Evolutionary conservation across 2,888 invertebrate species (phyloP).

Genomic region (Sisyra terminalis): DNA sequence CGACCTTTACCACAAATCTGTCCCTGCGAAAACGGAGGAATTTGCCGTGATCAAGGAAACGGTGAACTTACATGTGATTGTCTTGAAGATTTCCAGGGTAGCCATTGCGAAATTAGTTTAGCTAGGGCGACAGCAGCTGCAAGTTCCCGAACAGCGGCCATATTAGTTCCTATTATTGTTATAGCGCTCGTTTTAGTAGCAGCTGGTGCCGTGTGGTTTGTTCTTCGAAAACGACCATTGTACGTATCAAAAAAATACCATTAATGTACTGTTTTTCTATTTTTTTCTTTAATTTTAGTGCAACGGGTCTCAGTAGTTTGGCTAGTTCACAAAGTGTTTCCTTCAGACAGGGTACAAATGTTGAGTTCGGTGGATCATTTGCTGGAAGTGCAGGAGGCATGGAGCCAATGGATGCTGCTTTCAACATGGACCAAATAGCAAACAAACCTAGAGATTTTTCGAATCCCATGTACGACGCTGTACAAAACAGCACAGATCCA

Average conservation of each 20-base stretch:
- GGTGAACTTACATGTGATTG: slow-evolving; percentile 55
- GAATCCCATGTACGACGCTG: slow-evolving; percentile 96
- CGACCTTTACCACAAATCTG: slow-evolving; percentile 64
- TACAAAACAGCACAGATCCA: slow-evolving; percentile 43
- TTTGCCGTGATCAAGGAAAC: slow-evolving; percentile 41
- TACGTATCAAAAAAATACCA: slow-evolving; percentile 33
- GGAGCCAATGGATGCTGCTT: slow-evolving; percentile 59
- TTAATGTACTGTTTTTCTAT: too few species aligned
- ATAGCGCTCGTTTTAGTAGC: slow-evolving; percentile 53
- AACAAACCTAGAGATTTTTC: slow-evolving; percentile 83
- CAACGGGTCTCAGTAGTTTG: slow-evolving; percentile 58
- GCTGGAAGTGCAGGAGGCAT: slow-evolving; percentile 33
- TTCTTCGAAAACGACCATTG: slow-evolving; percentile 70
- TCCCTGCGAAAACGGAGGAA: slow-evolving; percentile 74
- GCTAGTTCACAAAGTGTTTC: slow-evolving; percentile 83
- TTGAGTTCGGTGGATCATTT: slow-evolving; percentile 58
- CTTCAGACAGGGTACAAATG: slow-evolving; percentile 85
- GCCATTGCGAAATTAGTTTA: slow-evolving; percentile 51
- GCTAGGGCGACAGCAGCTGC: slow-evolving; percentile 38
- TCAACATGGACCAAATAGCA: slow-evolving; percentile 58
- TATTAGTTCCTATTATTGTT: slow-evolving; percentile 69
- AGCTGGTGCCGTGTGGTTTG: slow-evolving; percentile 64
- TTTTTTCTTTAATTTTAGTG: slow-evolving; percentile 43
- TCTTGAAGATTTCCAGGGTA: slow-evolving; percentile 50
- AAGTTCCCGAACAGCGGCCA: slow-evolving; percentile 46